Conservation (phyloP, 2,113 vertebrate genomes). For the Sturnira hondurensis region DNA sequence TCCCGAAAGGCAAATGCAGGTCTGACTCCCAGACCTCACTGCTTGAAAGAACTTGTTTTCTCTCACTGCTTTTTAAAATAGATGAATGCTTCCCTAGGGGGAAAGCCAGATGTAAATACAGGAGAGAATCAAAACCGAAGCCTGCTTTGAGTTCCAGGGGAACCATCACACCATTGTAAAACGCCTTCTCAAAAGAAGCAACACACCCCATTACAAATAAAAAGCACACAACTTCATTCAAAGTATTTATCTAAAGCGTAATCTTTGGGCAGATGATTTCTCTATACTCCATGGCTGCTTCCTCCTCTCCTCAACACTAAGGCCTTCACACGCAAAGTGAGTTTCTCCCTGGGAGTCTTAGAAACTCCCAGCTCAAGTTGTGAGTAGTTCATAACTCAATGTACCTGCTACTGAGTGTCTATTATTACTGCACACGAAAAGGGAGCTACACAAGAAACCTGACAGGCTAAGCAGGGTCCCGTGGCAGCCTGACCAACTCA, state of each 20-base stretch:
- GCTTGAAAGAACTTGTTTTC: constrained; percentile 22
- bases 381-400: not conserved
- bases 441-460: not conserved
- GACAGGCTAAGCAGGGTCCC: not conserved
- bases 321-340: not conserved
- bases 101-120: constrained; percentile 51
- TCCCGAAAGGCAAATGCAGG: constrained; percentile 30
- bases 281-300: not conserved
- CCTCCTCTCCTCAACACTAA: not conserved
- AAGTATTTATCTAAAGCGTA: not conserved
- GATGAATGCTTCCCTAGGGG: constrained; percentile 34
- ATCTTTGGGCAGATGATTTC: not conserved
- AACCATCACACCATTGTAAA: constrained; percentile 20
- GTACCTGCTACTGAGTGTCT: not conserved
- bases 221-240: constrained; percentile 37
- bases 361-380: too few species aligned
- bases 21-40: constrained; percentile 53
- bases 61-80: constrained; percentile 45
- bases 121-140: constrained; percentile 1
- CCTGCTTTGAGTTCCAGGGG: constrained; percentile 10
- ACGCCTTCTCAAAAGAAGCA: constrained; percentile 10
- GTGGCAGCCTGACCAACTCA: not conserved
- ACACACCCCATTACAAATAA: not conserved
- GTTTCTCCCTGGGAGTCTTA: not conserved
- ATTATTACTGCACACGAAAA: not conserved